Conservation (phyloP, 1,140 invertebrate genomes). For the Ectropis grisescens region DNA sequence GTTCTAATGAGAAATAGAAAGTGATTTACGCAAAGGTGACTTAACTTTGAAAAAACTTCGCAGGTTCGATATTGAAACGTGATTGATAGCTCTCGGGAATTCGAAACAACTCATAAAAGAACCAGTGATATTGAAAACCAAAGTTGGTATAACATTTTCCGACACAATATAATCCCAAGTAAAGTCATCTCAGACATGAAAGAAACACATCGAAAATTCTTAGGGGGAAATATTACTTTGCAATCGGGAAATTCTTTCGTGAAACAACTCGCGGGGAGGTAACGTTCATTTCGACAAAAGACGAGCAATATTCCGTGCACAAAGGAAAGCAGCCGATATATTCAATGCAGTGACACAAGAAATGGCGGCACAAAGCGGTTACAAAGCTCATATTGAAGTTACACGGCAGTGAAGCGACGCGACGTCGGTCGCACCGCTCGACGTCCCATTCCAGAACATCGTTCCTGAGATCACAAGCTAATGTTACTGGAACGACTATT, state of each 20-base stretch:
- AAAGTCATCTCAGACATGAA: conserved; percentile 59
- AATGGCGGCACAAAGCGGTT: conserved; percentile 62
- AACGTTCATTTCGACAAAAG: conserved; percentile 67
- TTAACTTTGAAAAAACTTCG: too few species aligned
- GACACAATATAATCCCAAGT: conserved; percentile 48
- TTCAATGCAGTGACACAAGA: conserved; percentile 69
- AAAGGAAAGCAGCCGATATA: conserved; percentile 66
- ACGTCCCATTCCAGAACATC: too few species aligned
- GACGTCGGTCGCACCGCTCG: too few species aligned
- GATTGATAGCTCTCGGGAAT: conserved; percentile 5
- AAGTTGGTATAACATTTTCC: conserved; percentile 34
- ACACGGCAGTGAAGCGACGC: conserved; percentile 24
- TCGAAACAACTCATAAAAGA: conserved; percentile 10
- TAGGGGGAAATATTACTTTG: conserved; percentile 67
- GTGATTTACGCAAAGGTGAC: too few species aligned
- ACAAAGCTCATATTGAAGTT: conserved; percentile 67
- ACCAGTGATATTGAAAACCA: conserved; percentile 25
- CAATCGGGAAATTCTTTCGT: conserved; percentile 63
- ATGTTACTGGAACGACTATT: too few species aligned
- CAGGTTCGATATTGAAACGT: too few species aligned
- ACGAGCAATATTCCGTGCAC: conserved; percentile 67
- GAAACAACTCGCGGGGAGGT: conserved; percentile 65
- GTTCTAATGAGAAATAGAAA: too few species aligned
- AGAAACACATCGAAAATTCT: conserved; percentile 64
- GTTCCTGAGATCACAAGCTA: too few species aligned